phyloP scores from a whole-genome alignment of 2,113 vertebrate genomes.

The Scolopax mira region DNA sequence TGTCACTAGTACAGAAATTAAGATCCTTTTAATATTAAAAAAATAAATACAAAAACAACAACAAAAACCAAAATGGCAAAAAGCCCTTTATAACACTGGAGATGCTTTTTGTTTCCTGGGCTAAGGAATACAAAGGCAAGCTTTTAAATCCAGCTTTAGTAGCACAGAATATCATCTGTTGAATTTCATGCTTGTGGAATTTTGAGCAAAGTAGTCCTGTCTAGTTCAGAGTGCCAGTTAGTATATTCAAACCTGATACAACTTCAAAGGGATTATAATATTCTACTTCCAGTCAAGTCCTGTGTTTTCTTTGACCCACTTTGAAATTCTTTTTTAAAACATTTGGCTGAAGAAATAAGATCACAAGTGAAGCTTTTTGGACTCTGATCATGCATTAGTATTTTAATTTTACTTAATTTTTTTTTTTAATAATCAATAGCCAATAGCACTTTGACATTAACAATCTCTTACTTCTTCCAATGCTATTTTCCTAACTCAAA shows the following conservation, averaged over 20 bases:
- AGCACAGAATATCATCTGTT: neutral
- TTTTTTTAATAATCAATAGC: neutral
- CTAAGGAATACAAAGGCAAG: neutral
- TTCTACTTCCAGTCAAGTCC: neutral
- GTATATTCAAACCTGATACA: neutral
- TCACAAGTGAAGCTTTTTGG: neutral
- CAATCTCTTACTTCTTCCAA: neutral
- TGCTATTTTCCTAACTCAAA: neutral
- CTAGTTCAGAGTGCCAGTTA: neutral
- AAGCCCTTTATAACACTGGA: neutral
- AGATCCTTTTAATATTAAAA: neutral
- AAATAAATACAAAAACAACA: neutral
- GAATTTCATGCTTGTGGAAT: rapidly evolving
- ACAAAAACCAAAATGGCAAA: neutral
- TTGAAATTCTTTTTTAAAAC: neutral
- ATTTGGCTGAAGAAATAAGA: neutral
- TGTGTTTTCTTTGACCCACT: neutral
- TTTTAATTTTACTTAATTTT: neutral
- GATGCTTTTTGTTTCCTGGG: neutral
- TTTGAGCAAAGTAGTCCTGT: neutral
- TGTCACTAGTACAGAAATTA: neutral
- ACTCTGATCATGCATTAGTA: neutral
- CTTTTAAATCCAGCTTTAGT: neutral
- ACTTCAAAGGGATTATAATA: neutral
- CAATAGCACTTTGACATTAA: neutral